These are phyloP conservation scores for Thalassarche chlororhynchos DNA, from an alignment of 2,113 vertebrate genomes.

Conservation along the genomic window DNA sequence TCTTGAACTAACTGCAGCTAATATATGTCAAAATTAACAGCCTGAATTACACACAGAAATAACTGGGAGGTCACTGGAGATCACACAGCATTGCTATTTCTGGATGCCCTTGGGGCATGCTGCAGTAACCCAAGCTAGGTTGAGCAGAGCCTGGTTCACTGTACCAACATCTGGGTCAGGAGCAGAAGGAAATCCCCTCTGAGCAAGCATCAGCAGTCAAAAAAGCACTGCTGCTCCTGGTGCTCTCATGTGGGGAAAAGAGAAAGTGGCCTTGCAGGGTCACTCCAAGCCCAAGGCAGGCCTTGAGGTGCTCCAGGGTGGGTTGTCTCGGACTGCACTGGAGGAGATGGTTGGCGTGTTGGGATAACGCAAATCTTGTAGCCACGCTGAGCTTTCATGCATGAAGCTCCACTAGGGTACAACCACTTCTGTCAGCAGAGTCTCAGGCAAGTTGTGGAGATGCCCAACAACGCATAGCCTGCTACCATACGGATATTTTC, in stretches of 20 bases:
- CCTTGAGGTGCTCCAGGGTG: neutral
- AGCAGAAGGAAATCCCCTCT: slow-evolving; percentile 2
- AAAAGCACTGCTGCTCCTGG: neutral
- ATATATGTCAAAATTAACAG: slow-evolving; percentile 13
- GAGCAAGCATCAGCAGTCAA: neutral
- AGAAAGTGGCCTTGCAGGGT: neutral
- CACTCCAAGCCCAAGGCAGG: neutral
- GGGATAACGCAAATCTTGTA: neutral
- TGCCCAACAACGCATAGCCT: neutral
- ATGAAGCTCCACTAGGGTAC: neutral
- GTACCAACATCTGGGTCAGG: neutral
- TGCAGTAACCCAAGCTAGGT: neutral
- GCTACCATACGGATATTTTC: neutral
- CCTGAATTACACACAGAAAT: neutral
- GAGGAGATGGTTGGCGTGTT: neutral
- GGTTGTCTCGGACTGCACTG: neutral
- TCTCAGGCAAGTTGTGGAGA: neutral
- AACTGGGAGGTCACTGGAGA: neutral
- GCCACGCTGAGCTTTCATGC: neutral
- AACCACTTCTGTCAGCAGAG: neutral
- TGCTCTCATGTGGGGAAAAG: neutral
- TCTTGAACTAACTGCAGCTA: neutral
- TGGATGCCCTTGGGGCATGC: neutral
- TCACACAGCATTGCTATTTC: neutral
- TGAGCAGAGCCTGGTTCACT: neutral